Evolutionary conservation across 2,113 vertebrate genomes (phyloP).

Genomic region (Xiphophorus hellerii): DNA sequence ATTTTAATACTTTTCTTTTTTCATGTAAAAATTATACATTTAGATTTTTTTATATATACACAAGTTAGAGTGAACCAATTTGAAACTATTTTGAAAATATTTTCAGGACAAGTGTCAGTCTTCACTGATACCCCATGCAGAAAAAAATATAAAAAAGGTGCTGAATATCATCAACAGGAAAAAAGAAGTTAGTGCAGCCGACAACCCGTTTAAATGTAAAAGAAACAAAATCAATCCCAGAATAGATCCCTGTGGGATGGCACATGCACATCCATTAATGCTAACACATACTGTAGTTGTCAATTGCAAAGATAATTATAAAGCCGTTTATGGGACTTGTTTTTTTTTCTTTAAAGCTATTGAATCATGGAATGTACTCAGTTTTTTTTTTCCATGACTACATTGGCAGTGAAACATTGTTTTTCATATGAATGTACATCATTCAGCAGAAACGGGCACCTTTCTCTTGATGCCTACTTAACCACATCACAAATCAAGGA

Average conservation of each 20-base stretch:
- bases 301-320: not conserved
- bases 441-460: constrained; percentile 25
- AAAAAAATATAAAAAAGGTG: no score
- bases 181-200: not conserved
- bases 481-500: constrained; percentile 46
- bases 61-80: no score
- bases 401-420: not conserved
- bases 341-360: not conserved
- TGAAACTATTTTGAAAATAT: no score
- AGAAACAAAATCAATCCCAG: not conserved
- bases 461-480: constrained; percentile 33
- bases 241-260: not conserved
- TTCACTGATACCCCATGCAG: no score
- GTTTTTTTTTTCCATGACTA: not conserved
- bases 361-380: not conserved
- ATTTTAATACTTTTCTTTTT: no score
- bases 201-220: not conserved
- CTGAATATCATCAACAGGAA: not conserved
- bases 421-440: constrained; percentile 4
- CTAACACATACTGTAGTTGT: not conserved
- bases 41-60: no score
- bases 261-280: not conserved
- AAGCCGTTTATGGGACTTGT: not conserved
- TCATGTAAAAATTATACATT: no score
- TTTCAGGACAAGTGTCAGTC: no score